Evolutionary conservation across 2,888 invertebrate species (phyloP).

Genomic region (Panorpa germanica): DNA sequence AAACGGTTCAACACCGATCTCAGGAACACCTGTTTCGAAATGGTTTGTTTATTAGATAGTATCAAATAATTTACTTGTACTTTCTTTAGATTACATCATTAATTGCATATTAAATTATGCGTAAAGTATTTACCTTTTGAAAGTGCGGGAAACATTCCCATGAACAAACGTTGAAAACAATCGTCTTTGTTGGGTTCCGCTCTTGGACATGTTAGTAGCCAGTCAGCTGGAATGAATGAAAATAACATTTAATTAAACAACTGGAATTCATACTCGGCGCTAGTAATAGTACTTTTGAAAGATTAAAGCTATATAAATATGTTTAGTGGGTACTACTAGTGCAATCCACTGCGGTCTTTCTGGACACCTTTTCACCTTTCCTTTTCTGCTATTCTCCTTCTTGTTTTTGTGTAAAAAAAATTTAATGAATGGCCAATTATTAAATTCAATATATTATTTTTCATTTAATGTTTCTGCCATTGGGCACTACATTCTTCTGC

Average conservation of each 20-base stretch:
- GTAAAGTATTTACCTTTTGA: conserved; percentile 25
- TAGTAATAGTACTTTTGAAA: background rate
- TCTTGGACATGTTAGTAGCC: conserved; percentile 30
- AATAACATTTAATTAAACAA: conserved; percentile 7
- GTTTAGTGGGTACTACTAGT: background rate
- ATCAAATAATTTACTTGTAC: background rate
- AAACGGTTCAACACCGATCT: conserved; percentile 33
- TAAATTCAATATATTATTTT: no score
- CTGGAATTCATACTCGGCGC: background rate
- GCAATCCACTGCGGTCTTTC: background rate
- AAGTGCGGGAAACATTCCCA: conserved; percentile 32
- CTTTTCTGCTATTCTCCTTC: no score
- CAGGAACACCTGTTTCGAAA: conserved; percentile 30
- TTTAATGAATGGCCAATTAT: no score
- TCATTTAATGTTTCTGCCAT: no score
- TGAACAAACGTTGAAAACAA: conserved; percentile 30
- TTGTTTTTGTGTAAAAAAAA: no score
- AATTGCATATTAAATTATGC: background rate
- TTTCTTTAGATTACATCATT: background rate
- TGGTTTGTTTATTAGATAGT: conserved; percentile 1
- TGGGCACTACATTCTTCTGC: no score
- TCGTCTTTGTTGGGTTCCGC: conserved; percentile 29
- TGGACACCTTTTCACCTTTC: no score
- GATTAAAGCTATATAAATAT: background rate
- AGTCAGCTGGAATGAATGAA: conserved; percentile 26